Conservation (phyloP, 2,113 vertebrate genomes). For the Siniperca knerii region DNA sequence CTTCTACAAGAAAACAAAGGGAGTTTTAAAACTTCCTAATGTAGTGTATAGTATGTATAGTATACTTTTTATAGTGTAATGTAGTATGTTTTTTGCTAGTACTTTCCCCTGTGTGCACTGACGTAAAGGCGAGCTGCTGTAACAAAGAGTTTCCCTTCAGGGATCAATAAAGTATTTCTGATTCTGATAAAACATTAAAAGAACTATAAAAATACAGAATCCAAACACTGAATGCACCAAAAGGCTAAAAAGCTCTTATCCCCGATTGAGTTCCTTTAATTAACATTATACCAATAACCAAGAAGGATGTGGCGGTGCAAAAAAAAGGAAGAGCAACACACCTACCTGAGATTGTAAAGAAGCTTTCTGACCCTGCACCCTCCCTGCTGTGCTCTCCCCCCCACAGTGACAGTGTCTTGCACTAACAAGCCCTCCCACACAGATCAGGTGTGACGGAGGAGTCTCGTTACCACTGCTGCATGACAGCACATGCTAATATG, state of each 20-base stretch:
- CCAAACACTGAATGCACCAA: neutral
- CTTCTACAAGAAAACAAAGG: neutral
- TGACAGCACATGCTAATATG: conserved; percentile 3
- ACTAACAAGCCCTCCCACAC: neutral
- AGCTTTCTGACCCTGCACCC: neutral
- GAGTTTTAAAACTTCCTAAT: neutral
- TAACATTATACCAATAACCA: neutral
- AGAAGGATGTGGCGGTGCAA: neutral
- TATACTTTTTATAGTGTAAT: too few species aligned
- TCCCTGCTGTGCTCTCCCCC: neutral
- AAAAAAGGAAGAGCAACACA: neutral
- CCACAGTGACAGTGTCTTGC: neutral
- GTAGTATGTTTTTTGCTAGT: too few species aligned
- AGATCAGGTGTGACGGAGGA: conserved; percentile 36
- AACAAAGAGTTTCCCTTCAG: too few species aligned
- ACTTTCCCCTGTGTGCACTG: too few species aligned
- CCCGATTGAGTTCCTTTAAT: neutral
- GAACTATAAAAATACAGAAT: neutral
- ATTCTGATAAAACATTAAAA: neutral
- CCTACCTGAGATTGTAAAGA: neutral
- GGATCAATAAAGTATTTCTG: too few species aligned
- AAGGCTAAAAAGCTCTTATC: neutral
- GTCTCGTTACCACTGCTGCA: conserved; percentile 29
- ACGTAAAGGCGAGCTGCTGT: too few species aligned
- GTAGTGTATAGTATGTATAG: too few species aligned